Percentiles rank a stretch among this genome's conserved stretches.
phyloP scores from a whole-genome alignment of 2,888 invertebrate genomes.

The Pandemis heparana region DNA sequence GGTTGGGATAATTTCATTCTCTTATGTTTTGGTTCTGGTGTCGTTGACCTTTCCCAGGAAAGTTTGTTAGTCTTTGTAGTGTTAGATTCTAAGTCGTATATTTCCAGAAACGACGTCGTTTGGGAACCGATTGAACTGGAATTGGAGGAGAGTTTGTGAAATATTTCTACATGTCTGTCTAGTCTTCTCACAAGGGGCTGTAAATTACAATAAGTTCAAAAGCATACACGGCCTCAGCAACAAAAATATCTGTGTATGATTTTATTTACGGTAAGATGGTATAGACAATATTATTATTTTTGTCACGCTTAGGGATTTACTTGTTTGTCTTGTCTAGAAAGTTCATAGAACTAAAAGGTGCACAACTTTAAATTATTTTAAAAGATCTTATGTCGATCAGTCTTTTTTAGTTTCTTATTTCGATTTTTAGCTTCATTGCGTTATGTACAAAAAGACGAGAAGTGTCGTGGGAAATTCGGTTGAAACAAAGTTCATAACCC shows the following conservation, averaged over 20 bases:
- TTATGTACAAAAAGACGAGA: too few relatives aligned
- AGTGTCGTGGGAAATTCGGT: too few relatives aligned
- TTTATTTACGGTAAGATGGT: background rate
- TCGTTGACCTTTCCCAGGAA: background rate
- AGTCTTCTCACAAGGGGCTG: slow-evolving; percentile 12
- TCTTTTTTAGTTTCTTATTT: too few relatives aligned
- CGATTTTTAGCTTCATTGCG: too few relatives aligned
- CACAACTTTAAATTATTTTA: background rate
- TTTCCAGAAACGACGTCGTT: slow-evolving; percentile 21
- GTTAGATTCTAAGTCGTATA: slow-evolving; percentile 16
- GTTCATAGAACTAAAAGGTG: background rate
- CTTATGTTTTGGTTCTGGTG: too few relatives aligned
- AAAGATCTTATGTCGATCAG: too few relatives aligned
- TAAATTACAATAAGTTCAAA: slow-evolving; percentile 18
- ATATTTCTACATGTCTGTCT: slow-evolving; percentile 10
- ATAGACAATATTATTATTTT: background rate
- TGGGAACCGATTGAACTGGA: slow-evolving; percentile 16
- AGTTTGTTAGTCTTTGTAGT: slow-evolving; percentile 17
- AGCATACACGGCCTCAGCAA: background rate
- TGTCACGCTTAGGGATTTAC: background rate
- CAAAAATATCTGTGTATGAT: background rate
- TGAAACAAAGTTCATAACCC: too few relatives aligned
- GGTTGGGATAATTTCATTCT: too few relatives aligned
- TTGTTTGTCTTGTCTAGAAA: background rate
- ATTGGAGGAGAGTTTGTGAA: slow-evolving; percentile 10